Conservation (phyloP, 2,888 invertebrate species). For the Leucozona laternaria region DNA sequence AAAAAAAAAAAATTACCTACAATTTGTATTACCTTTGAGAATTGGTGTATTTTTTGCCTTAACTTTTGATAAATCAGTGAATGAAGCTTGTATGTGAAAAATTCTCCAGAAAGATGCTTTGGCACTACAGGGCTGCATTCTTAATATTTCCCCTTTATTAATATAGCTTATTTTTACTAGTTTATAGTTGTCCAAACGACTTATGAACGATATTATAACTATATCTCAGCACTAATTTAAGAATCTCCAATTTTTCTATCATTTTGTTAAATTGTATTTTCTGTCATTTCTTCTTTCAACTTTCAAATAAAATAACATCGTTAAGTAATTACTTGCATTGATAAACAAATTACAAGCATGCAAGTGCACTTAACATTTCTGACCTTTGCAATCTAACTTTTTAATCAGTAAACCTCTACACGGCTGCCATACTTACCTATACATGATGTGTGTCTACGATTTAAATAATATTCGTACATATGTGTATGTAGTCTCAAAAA, state of each 20-base stretch:
- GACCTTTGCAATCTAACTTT: slow-evolving; percentile 23
- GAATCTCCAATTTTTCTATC: slow-evolving; percentile 9
- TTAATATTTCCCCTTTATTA: too few relatives aligned
- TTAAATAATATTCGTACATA: background rate
- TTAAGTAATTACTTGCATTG: slow-evolving; percentile 27
- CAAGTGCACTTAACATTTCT: slow-evolving; percentile 33
- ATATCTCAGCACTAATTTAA: background rate
- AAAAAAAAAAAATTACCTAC: too few relatives aligned
- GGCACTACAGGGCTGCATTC: too few relatives aligned
- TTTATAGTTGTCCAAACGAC: background rate
- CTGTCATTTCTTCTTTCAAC: background rate
- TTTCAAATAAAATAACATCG: slow-evolving; percentile 18
- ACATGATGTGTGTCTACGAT: background rate
- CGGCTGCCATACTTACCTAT: background rate
- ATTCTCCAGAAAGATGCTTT: too few relatives aligned
- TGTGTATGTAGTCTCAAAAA: background rate
- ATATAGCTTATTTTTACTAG: too few relatives aligned
- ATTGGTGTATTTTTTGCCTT: too few relatives aligned
- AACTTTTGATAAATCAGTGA: too few relatives aligned
- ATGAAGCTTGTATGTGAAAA: too few relatives aligned
- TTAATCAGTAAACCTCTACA: background rate
- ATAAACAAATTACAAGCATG: slow-evolving; percentile 33
- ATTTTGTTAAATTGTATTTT: background rate
- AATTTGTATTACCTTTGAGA: too few relatives aligned
- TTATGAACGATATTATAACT: background rate